Base-by-base conservation (phyloP, 1,140 invertebrate species). In the Caligus rogercresseyi region DNA sequence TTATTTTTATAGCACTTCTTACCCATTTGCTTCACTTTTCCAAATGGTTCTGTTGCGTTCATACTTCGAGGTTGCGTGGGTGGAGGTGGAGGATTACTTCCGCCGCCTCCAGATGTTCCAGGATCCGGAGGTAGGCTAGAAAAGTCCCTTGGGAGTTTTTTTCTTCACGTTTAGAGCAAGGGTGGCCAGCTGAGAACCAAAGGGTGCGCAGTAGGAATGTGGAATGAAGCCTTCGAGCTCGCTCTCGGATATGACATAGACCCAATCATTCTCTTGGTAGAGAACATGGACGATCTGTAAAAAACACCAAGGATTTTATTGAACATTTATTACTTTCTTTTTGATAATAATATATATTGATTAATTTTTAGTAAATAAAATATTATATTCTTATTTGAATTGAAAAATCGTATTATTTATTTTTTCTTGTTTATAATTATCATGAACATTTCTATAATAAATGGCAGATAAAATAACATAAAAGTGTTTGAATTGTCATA, bases 251-350 rank as follows among this genome's bases (percentile, higher is more conserved):
- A 93, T 90, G 0, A 94, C 88, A 76, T 94, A 94, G 0, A 92
- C 87, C 91, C 91, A 95, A 70, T 94, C 91, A 71, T 94, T 93
- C 72, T 95, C 90, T 68, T 89, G 78, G 72, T 95, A 95, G 61
- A 95, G 73, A 60, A 93, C 83, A 75, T 91, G 91, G 0, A 93
- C 89, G 68, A 91, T 81, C 78, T 86, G 71, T 15, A 73, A 68
- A 65, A 11, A 64, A 59, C 66, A 23, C 16, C 13, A 16, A 61
- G n/a, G 31, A 11, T 43, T n/a, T n/a, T n/a, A n/a, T n/a, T n/a
- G n/a, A n/a, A n/a, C n/a, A n/a, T n/a, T n/a, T n/a, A n/a, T n/a
- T n/a, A n/a, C n/a, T n/a, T n/a, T n/a, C n/a, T n/a, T n/a, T n/a
- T n/a, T n/a, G n/a, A n/a, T n/a, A n/a, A n/a, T n/a, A n/a, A n/a